Base-by-base conservation (phyloP, 2,113 vertebrate species). In the Cricetomys ansorgei region DNA sequence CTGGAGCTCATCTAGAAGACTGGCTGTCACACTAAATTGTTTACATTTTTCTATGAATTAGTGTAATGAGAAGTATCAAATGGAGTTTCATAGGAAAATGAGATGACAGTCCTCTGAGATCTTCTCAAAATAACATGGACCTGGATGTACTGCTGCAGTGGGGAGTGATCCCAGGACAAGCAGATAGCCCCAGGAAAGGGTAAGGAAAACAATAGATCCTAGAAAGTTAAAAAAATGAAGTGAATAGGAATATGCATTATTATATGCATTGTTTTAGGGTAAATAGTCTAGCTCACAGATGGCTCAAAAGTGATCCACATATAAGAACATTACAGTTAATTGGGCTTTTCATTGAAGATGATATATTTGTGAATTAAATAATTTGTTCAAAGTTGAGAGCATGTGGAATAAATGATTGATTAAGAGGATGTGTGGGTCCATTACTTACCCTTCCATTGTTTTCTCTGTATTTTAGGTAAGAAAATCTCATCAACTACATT, bases 11-110 rank as follows among this genome's bases (percentile, higher is more conserved):
- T 84, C 25, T 77, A 94, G 59, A 59, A 83, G 17, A 80, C 29
- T 69, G 3, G 12, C 31, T 81, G 85, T 21, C 10, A 76, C 15
- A 50, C 59, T 25, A 83, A 23, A 45, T 4, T 81, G 37, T 83
- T 92, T 96, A 45, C n/a, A 65, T 92, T 62, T 93, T 91, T 75
- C 27, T 69, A 89, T 6, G 67, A 1, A 67, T 69, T 77, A 87
- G 27, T 53, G 37, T 83, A 69, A 64, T 45, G 88, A 86, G 23
- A 6, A 3, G 3, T 53, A n/a, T 81, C 75, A 83, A 40, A 64
- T 86, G 11, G 53, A 48, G 25, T 83, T 73, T 92, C 21, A 34
- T 10, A 50, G 10, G 31, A 72, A 85, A 81, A n/a, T 43, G 10
- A 37, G 13, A 91, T 70, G 86, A 21, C 29, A 70, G 69, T 89